phyloP scores from a whole-genome alignment of 2,797 vertebrate species.

The Bovichtus diacanthus region DNA sequence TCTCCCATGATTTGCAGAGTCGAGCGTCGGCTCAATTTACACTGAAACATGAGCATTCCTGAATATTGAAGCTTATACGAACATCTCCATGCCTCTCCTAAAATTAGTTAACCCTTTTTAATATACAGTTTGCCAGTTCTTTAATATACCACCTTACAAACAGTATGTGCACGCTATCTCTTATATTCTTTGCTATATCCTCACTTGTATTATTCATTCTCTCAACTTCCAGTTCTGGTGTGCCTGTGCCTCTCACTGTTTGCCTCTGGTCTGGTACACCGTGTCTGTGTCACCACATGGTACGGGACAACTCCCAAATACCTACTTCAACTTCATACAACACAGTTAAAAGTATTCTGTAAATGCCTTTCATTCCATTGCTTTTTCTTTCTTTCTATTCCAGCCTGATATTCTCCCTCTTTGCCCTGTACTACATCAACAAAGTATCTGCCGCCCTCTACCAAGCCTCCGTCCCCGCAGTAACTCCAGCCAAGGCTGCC shows the following conservation, averaged over 20 bases:
- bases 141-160: background rate
- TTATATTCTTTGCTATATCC: background rate
- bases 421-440: constrained; percentile 96
- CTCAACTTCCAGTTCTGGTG: constrained; percentile 81
- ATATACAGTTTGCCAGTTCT: background rate
- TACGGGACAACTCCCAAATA: constrained; percentile 52
- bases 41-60: background rate
- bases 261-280: constrained; percentile 94
- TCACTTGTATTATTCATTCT: constrained; percentile 3
- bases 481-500: constrained; percentile 85
- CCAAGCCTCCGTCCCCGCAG: constrained; percentile 84
- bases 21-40: background rate
- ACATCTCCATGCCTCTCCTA: background rate
- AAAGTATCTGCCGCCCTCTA: constrained; percentile 96
- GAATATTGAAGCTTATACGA: background rate
- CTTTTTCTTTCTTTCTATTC: constrained; percentile 9
- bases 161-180: background rate
- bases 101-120: background rate
- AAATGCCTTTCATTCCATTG: background rate
- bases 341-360: background rate
- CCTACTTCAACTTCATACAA: background rate
- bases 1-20: background rate
- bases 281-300: constrained; percentile 89
- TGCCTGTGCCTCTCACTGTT: constrained; percentile 93
- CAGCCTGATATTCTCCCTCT: constrained; percentile 88